These are phyloP conservation scores for Porites divaricata DNA, from an alignment of 92 coral and sea anemone genomes.

Conservation along the genomic window DNA sequence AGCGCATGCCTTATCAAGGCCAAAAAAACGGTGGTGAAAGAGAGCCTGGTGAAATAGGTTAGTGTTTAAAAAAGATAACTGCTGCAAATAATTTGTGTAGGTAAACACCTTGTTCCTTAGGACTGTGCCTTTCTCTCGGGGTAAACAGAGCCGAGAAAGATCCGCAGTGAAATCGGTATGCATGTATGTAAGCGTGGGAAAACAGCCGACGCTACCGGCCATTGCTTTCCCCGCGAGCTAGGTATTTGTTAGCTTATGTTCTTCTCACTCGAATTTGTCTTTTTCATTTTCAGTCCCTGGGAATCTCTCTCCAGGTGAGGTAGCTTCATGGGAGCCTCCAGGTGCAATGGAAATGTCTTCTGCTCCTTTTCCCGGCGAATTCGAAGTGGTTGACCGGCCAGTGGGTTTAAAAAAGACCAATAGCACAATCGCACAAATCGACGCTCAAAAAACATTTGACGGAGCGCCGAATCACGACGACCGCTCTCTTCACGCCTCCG, in stretches of 20 bases:
- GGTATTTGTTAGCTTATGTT: background rate
- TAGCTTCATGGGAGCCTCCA: constrained; percentile 11
- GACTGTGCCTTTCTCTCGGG: too few relatives aligned
- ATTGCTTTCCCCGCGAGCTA: too few relatives aligned
- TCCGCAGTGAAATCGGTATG: too few relatives aligned
- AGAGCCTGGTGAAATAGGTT: constrained; percentile 28
- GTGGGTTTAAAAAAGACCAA: background rate
- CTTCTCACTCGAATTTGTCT: background rate
- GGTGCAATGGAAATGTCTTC: background rate
- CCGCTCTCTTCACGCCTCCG: constrained; percentile 90
- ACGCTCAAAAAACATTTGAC: background rate
- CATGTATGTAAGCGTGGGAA: too few relatives aligned
- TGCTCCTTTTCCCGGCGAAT: background rate
- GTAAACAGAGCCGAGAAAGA: too few relatives aligned
- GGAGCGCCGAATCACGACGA: constrained; percentile 32
- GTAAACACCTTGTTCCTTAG: too few relatives aligned
- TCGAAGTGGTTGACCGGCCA: background rate
- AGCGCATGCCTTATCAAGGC: constrained; percentile 20
- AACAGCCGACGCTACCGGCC: too few relatives aligned
- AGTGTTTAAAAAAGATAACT: background rate
- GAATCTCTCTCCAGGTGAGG: constrained; percentile 59
- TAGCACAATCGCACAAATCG: background rate
- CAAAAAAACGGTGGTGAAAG: background rate
- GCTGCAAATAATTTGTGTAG: too few relatives aligned
- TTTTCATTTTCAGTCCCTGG: constrained; percentile 31